phyloP scores from a whole-genome alignment of 2,113 vertebrate genomes.

The Shinisaurus crocodilurus region DNA sequence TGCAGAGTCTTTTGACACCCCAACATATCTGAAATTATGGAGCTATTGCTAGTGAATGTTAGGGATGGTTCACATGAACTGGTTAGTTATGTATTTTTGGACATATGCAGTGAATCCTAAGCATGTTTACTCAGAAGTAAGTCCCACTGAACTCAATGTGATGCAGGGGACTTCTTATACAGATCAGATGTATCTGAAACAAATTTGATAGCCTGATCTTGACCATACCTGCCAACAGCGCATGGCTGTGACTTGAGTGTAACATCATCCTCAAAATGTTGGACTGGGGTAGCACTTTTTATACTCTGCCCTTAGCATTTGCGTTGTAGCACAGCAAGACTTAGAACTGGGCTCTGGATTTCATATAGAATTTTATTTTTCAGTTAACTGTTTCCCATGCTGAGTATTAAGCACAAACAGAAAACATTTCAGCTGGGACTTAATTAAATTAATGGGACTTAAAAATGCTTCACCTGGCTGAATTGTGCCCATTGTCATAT shows the following conservation, averaged over 20 bases:
- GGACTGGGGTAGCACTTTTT: background rate
- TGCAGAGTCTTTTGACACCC: background rate
- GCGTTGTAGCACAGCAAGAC: background rate
- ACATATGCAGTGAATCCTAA: background rate
- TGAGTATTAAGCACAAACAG: background rate
- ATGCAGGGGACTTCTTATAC: background rate
- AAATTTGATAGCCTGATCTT: background rate
- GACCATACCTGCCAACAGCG: background rate
- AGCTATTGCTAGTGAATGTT: background rate
- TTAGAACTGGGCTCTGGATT: background rate
- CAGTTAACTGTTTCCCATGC: background rate
- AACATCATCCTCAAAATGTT: background rate
- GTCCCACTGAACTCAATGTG: background rate
- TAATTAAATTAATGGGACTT: background rate
- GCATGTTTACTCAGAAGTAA: constrained; percentile 1
- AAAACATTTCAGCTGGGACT: constrained; percentile 2
- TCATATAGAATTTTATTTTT: background rate
- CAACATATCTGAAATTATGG: background rate
- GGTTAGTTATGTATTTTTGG: background rate
- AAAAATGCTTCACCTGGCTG: background rate
- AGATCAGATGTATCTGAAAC: background rate
- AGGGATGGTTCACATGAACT: background rate
- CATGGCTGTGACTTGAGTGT: background rate
- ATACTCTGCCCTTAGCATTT: background rate
- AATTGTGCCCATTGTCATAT: background rate